Percentiles rank a stretch among this genome's conserved stretches.
These are phyloP conservation scores for Allygus modestus DNA, from an alignment of 2,888 invertebrate genomes.

Conservation along the genomic window DNA sequence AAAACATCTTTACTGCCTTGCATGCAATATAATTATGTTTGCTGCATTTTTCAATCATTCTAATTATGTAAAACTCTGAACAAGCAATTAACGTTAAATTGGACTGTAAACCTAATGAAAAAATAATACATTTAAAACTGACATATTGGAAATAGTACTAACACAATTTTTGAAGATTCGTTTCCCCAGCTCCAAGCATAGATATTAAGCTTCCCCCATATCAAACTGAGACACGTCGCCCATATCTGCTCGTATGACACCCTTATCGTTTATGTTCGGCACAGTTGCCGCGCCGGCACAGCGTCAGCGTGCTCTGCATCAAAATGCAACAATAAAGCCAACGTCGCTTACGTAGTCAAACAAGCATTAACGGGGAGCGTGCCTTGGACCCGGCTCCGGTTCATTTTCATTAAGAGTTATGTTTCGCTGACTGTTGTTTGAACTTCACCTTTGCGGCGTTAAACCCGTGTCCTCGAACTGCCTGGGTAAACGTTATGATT, in stretches of 20 bases:
- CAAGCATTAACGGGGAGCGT: slow-evolving; percentile 41
- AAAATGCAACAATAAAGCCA: slow-evolving; percentile 47
- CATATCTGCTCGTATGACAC: slow-evolving; percentile 21
- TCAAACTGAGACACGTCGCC: background rate
- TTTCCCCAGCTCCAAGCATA: too few relatives aligned
- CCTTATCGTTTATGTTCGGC: slow-evolving; percentile 22
- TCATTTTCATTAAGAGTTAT: slow-evolving; percentile 47
- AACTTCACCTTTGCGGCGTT: slow-evolving; percentile 40
- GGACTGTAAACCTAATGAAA: too few relatives aligned
- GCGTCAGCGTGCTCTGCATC: slow-evolving; percentile 18
- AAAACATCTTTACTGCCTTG: too few relatives aligned
- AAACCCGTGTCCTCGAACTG: background rate
- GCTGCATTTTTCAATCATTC: too few relatives aligned
- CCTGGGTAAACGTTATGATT: background rate
- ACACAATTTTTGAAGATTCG: too few relatives aligned
- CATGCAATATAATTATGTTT: too few relatives aligned
- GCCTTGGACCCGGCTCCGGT: slow-evolving; percentile 39
- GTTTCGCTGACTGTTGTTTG: slow-evolving; percentile 46
- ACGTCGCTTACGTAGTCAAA: slow-evolving; percentile 24
- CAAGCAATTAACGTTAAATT: too few relatives aligned
- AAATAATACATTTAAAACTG: too few relatives aligned
- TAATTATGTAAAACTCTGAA: too few relatives aligned
- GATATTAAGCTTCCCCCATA: background rate
- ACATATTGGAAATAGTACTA: too few relatives aligned
- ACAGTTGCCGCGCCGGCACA: background rate